phyloP scores from a whole-genome alignment of 23 tunicate species.

The Aplidium turbinatum region DNA sequence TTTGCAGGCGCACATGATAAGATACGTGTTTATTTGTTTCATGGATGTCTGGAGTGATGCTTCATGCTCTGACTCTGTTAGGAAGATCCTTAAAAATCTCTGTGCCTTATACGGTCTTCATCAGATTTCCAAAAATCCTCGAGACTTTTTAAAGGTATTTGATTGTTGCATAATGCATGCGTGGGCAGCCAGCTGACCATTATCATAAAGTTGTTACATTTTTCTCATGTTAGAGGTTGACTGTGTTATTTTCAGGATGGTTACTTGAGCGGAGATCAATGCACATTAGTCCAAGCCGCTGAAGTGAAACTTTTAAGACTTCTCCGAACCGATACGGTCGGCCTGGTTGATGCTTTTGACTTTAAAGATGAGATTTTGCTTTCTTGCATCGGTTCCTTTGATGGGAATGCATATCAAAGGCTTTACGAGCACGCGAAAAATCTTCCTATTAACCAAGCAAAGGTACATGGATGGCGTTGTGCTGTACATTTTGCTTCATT shows the following conservation, averaged over 20 bases:
- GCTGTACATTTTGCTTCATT: too few species aligned
- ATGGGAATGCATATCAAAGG: conserved; percentile 86
- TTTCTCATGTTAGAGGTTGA: background rate
- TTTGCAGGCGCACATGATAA: conserved; percentile 49
- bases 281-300: conserved; percentile 29
- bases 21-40: conserved; percentile 36
- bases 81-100: conserved; percentile 33
- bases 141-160: conserved; percentile 69
- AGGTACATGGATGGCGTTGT: too few species aligned
- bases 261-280: conserved; percentile 30
- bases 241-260: conserved; percentile 18
- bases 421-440: conserved; percentile 68
- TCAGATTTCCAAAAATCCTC: conserved; percentile 38
- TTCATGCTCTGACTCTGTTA: conserved; percentile 33
- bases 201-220: background rate
- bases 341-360: conserved; percentile 86
- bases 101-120: conserved; percentile 62
- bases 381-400: conserved; percentile 83
- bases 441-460: conserved; percentile 45
- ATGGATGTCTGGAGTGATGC: background rate
- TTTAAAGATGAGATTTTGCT: conserved; percentile 51
- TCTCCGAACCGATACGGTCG: conserved; percentile 59
- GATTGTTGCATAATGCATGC: background rate
- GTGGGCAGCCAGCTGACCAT: background rate
- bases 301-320: conserved; percentile 36